Conservation (phyloP, 2,113 vertebrate genomes). For the Phalacrocorax pelagicus region DNA sequence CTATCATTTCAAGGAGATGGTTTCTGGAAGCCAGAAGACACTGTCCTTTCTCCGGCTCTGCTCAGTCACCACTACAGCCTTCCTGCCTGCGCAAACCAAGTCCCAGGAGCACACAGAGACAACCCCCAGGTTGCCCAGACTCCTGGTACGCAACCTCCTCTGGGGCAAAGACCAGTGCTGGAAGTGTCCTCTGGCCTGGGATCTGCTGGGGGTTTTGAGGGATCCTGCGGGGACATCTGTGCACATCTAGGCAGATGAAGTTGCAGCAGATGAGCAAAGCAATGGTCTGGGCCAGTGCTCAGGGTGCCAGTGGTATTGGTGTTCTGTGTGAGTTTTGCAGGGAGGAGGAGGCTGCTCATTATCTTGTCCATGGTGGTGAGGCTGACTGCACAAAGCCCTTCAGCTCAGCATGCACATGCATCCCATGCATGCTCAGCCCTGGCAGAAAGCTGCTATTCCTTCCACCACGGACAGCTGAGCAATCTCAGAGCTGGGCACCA, state of each 20-base stretch:
- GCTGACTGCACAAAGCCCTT: neutral
- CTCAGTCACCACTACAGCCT: neutral
- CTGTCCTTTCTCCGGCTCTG: neutral
- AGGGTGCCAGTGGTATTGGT: neutral
- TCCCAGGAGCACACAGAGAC: neutral
- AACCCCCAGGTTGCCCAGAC: fast-evolving
- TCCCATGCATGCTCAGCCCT: neutral
- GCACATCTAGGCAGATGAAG: neutral
- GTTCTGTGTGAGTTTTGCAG: neutral
- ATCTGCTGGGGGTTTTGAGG: fast-evolving
- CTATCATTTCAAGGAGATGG: neutral
- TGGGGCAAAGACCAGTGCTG: neutral
- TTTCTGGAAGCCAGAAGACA: neutral
- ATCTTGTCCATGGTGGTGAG: neutral
- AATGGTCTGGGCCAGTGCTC: neutral
- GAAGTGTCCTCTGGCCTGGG: neutral
- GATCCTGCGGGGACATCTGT: neutral
- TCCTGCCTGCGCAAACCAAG: neutral
- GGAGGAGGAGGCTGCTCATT: neutral
- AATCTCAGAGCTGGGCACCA: neutral
- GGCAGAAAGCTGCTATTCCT: neutral
- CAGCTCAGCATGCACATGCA: neutral
- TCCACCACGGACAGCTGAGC: neutral
- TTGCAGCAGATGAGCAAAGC: neutral
- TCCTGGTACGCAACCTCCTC: neutral